phyloP scores from a whole-genome alignment of 2,888 invertebrate genomes.

The Oxyscelio sp. region DNA sequence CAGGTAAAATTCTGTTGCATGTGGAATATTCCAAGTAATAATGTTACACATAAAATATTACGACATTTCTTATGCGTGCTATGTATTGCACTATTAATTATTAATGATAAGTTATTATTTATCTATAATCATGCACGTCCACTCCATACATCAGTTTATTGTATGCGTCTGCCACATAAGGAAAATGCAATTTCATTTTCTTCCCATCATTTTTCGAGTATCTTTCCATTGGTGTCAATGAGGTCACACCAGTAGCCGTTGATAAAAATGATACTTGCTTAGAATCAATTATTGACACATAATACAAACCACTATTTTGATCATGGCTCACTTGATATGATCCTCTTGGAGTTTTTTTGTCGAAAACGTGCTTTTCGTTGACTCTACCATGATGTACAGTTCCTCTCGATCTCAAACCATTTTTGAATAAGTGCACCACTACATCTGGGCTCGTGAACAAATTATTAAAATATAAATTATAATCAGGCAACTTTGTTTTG shows the following conservation, averaged over 20 bases:
- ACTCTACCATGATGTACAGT: slow-evolving; percentile 60
- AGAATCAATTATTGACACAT: slow-evolving; percentile 5
- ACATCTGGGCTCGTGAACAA: slow-evolving; percentile 58
- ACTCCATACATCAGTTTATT: slow-evolving; percentile 40
- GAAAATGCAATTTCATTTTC: slow-evolving; percentile 23
- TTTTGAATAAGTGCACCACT: slow-evolving; percentile 47
- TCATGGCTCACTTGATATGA: slow-evolving; percentile 33
- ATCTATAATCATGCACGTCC: slow-evolving; percentile 29
- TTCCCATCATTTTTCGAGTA: neutral
- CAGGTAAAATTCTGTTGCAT: slow-evolving; percentile 58
- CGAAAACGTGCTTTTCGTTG: slow-evolving; percentile 48
- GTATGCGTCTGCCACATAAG: slow-evolving; percentile 10
- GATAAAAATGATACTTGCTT: slow-evolving; percentile 39
- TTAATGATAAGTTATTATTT: neutral
- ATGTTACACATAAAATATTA: no score
- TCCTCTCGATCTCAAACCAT: slow-evolving; percentile 54
- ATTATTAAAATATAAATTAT: neutral
- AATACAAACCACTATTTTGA: slow-evolving; percentile 4
- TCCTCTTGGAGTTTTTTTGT: slow-evolving; percentile 42
- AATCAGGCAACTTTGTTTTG: slow-evolving; percentile 1
- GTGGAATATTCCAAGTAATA: slow-evolving; percentile 24
- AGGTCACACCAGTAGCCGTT: slow-evolving; percentile 16
- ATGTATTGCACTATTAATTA: no score
- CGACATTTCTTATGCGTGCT: no score
- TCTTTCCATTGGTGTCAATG: slow-evolving; percentile 8